Conservation (phyloP, 2,888 invertebrate genomes). For the Enoplolaimus lenunculus region DNA sequence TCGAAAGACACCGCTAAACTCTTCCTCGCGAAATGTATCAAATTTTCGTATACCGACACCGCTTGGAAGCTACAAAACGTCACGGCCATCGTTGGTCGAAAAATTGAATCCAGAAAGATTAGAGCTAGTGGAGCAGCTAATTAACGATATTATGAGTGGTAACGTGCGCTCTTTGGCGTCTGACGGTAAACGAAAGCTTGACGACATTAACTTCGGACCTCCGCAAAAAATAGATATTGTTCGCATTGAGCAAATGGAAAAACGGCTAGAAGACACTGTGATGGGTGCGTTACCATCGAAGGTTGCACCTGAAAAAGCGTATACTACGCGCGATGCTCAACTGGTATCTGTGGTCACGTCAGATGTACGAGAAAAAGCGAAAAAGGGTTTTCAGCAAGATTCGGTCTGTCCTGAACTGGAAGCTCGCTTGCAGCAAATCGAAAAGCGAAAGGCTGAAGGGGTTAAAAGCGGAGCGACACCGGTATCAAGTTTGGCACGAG, state of each 20-base stretch:
- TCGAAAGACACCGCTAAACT: background rate
- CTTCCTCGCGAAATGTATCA: background rate
- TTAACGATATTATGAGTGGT: background rate
- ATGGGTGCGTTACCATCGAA: constrained; percentile 23
- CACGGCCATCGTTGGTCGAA: constrained; percentile 25
- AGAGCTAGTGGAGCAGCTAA: constrained; percentile 1
- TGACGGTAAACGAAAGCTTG: background rate
- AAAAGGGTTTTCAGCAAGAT: constrained; percentile 11
- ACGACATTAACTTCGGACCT: constrained; percentile 7
- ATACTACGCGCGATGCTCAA: constrained; percentile 8
- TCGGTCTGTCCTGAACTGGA: background rate
- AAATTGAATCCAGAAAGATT: constrained; percentile 18
- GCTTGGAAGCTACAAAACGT: constrained; percentile 22
- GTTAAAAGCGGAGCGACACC: constrained; percentile 15
- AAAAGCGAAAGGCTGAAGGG: background rate
- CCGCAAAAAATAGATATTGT: constrained; percentile 24
- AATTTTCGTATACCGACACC: background rate
- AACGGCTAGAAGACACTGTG: constrained; percentile 24
- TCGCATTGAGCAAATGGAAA: constrained; percentile 26
- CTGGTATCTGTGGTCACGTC: constrained; percentile 18
- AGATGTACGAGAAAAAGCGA: constrained; percentile 12
- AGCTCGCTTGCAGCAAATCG: background rate
- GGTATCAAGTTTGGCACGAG: background rate
- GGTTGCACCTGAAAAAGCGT: background rate
- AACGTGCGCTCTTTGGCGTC: background rate